Base-by-base conservation (phyloP, 2,113 vertebrate species). In the Aegotheles bennettii region DNA sequence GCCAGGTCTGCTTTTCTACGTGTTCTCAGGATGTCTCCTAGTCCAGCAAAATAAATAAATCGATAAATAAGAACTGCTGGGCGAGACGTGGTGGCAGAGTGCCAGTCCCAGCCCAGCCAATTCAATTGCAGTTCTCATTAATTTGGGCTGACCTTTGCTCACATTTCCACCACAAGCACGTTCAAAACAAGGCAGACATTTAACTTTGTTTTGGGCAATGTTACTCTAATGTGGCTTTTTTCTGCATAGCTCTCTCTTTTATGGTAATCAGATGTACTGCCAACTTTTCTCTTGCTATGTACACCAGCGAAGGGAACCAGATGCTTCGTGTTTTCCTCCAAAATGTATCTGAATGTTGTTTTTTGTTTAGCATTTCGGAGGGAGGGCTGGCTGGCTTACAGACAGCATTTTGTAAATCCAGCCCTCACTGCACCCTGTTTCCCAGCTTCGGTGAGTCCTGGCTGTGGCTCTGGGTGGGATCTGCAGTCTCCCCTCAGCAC, bases 191-290 rank as follows among this genome's bases (percentile, higher is more conserved):
- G 96, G 96, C 94, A 96, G 97, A 97, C 94, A 88, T 97, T 97
- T 97, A 93, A 97, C 97, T 98, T 97, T 97, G 91, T 97, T 97
- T 98, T 95, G 97, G 96, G 97, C 95, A 95, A 50, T 11, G 84
- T 96, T 97, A 93, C 94, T 97, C 95, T 97, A 97, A 97, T 97
- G 97, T 97, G 97, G 94, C 95, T 97, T 97, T 96, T 98, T 97
- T 97, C 94, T 95, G 89, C 96, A 93, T 93, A 98, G 96, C 93
- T 95, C 97, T 95, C 94, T 98, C 97, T 98, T 98, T 97, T 97
- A 97, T 98, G 97, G 98, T 98, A 97, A 98, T 98, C 96, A 97
- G 96, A 97, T 97, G 97, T 98, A 90, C 97, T 98, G 98, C 98
- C 98, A 98, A 94, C 93, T 97, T 98, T 97, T 98, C 92, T 92